Conservation (phyloP, 1,140 invertebrate genomes). For the Trichoplusia ni region DNA sequence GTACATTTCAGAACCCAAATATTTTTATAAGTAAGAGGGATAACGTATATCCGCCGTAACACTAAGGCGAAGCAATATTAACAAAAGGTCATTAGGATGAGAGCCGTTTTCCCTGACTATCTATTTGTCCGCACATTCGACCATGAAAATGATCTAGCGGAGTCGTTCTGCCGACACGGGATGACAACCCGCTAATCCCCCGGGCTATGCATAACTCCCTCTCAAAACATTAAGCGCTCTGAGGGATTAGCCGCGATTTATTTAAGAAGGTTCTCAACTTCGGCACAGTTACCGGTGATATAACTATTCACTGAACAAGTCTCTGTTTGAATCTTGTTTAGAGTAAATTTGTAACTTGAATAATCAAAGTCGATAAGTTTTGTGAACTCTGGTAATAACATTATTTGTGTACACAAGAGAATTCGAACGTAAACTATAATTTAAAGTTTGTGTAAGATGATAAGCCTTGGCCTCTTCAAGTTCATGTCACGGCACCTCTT, state of each 20-base stretch:
- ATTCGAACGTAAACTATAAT: conserved; percentile 6
- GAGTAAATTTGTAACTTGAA: conserved; percentile 10
- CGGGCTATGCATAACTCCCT: conserved; percentile 73
- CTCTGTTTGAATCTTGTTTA: background rate
- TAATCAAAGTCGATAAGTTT: conserved; percentile 15
- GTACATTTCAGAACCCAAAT: no score
- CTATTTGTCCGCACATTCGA: conserved; percentile 42
- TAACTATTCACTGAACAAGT: conserved; percentile 8
- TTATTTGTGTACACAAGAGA: conserved; percentile 9
- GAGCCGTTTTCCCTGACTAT: conserved; percentile 3
- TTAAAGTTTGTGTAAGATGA: background rate
- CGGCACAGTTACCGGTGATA: conserved; percentile 15
- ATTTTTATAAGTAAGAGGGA: background rate
- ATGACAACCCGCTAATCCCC: conserved; percentile 73
- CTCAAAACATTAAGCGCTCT: conserved; percentile 67
- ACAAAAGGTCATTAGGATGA: conserved; percentile 4
- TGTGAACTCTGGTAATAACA: conserved; percentile 4
- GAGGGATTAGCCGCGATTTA: conserved; percentile 68
- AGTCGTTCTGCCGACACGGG: conserved; percentile 57
- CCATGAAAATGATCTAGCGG: conserved; percentile 62
- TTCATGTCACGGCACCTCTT: no score
- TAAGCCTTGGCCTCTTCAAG: background rate
- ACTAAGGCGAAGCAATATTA: conserved; percentile 8
- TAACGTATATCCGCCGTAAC: background rate
- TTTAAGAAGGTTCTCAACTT: conserved; percentile 54